These are phyloP conservation scores for Lucilia sericata DNA, from an alignment of 1,140 invertebrate species.

Conservation along the genomic window DNA sequence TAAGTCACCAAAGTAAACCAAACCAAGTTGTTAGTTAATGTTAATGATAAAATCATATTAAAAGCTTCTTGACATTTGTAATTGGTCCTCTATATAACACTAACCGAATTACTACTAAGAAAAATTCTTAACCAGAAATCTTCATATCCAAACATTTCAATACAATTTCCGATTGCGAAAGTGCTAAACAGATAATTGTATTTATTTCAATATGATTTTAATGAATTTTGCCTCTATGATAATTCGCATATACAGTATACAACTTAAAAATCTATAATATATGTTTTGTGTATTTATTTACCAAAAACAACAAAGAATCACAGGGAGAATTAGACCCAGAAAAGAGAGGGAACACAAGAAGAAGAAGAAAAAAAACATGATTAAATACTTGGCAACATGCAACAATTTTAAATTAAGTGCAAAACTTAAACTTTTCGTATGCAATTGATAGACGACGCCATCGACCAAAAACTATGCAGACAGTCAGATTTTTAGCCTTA, in stretches of 20 bases:
- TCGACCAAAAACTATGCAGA: slow-evolving; percentile 41
- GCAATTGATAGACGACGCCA: slow-evolving; percentile 33
- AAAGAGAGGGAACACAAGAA: not conserved
- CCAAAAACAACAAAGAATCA: no score
- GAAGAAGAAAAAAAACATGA: not conserved
- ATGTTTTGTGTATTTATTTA: not conserved
- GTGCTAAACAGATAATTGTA: not conserved
- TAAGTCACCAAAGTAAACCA: no score
- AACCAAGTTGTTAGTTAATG: no score
- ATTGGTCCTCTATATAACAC: no score
- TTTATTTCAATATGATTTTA: not conserved
- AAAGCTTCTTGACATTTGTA: no score
- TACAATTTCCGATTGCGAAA: not conserved
- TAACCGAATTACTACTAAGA: no score
- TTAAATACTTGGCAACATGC: slow-evolving; percentile 39
- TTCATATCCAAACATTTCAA: not conserved
- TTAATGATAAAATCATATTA: no score
- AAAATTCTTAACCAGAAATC: no score
- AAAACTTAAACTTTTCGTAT: slow-evolving; percentile 33
- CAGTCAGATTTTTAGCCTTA: slow-evolving; percentile 6
- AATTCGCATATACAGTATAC: not conserved
- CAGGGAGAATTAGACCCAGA: not conserved
- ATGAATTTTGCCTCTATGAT: not conserved
- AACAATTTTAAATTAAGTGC: slow-evolving; percentile 34
- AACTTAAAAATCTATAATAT: not conserved